Base-by-base conservation (phyloP, 2,888 invertebrate species). In the Thalpophila matura region DNA sequence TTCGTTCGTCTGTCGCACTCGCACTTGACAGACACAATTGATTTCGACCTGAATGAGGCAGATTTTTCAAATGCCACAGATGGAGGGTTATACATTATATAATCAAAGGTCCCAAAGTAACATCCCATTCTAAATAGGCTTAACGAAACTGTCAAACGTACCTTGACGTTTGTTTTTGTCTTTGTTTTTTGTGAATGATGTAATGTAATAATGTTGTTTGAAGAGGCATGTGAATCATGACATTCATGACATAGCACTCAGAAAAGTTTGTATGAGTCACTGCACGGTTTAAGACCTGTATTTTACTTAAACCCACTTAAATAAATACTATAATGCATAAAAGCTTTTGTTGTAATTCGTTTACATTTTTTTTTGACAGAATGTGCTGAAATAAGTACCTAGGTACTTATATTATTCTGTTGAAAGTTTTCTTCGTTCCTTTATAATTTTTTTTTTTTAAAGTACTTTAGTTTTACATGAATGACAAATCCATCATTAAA, bases 281-380 rank as follows among this genome's bases (percentile, higher is more conserved):
- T 74, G 72, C 70, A 69, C 35, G 43, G 54, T 43, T 51, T 29
- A 29, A 12, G 4, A n/a, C 20, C 33, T 49, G 12, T 18, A 20
- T 38, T 45, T 27, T 20, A 40, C 14, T 24, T 46, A 67, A 46
- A 26, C n/a, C n/a, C n/a, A n/a, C n/a, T 31, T 31, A 16, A n/a
- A 43, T 46, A 37, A 35, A 35, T 42, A 69, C 6, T 42, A 35
- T 33, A 10, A 60, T 40, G 18, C 24, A 20, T 37, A 33, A 35
- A 20, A 57, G 75, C 75, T 73, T 73, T 69, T 29, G 26, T 14
- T 56, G 69, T 58, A 20, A 54, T 29, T 51, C 31, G 33, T 68
- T 33, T 35, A 6, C 9, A 26, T 20, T 9, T 27, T 42, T 31
- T 35, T 50, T 50, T 27, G 20, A 51, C 51, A 43, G 22, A 50